phyloP scores from a whole-genome alignment of 2,113 vertebrate species.

The Ptilonorhynchus violaceus region DNA sequence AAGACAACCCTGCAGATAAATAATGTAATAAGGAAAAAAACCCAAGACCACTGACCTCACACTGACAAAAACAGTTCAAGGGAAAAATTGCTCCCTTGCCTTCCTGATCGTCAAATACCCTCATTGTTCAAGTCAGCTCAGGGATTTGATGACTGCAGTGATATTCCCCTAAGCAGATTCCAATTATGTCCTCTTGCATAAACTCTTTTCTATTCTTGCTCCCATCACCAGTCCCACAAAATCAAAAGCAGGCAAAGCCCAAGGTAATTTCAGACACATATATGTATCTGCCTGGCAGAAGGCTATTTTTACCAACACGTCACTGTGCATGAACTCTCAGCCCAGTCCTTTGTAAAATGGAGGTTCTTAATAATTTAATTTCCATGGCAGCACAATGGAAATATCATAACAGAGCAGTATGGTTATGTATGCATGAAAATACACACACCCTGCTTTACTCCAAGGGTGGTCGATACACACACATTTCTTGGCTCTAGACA shows the following conservation, averaged over 20 bases:
- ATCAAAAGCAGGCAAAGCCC: neutral
- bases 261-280: neutral
- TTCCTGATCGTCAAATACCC: neutral
- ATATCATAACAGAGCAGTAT: fast-evolving
- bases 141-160: conserved; percentile 21
- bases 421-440: neutral
- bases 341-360: neutral
- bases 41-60: neutral
- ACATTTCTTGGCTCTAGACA: neutral
- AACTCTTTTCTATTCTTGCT: neutral
- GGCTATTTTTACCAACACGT: neutral
- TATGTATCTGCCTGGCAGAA: neutral
- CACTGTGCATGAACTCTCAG: neutral
- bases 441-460: neutral
- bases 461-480: fast-evolving
- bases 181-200: neutral
- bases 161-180: neutral
- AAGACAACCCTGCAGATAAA: neutral
- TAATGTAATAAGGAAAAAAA: neutral
- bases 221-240: neutral
- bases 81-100: neutral
- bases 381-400: neutral
- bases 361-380: conserved; percentile 13
- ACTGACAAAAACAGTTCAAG: neutral
- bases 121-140: conserved; percentile 3